A percentile compares a stretch with the other conserved stretches of the same genome.
phyloP scores from a whole-genome alignment of 2,888 invertebrate species.

The Melieria omissa region DNA sequence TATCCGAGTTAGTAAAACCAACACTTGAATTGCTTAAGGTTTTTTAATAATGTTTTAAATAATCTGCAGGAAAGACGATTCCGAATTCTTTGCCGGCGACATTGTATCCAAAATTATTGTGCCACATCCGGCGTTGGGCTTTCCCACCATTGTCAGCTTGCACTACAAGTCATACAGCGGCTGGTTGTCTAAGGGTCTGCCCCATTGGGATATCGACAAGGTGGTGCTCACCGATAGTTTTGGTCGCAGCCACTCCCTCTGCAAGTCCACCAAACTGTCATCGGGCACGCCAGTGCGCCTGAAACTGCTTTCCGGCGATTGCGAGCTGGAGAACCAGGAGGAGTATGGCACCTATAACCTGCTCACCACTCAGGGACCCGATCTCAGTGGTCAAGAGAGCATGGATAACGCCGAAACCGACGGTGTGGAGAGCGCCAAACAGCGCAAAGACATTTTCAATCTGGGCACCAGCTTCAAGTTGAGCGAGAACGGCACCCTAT shows the following conservation, averaged over 20 bases:
- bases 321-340: conserved; percentile 72
- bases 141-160: conserved; percentile 78
- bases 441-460: conserved; percentile 65
- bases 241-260: conserved; percentile 84
- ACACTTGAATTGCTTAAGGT: background rate
- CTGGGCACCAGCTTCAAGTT: conserved; percentile 64
- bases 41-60: background rate
- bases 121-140: conserved; percentile 86
- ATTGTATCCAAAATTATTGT: conserved; percentile 85
- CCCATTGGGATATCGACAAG: conserved; percentile 84
- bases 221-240: conserved; percentile 86
- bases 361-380: conserved; percentile 48
- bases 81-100: conserved; percentile 77
- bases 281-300: conserved; percentile 79
- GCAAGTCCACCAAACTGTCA: conserved; percentile 79
- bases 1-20: conserved; percentile 77
- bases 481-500: conserved; percentile 58
- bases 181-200: conserved; percentile 87
- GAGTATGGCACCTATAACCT: conserved; percentile 59
- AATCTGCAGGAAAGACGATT: conserved; percentile 79
- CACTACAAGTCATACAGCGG: conserved; percentile 90
- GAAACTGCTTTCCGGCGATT: conserved; percentile 82
- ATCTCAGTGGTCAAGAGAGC: conserved; percentile 57
- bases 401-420: conserved; percentile 49
- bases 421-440: conserved; percentile 62